Percentiles rank a stretch among this genome's conserved stretches.
Conservation (phyloP, 2,888 invertebrate species). For the Lumbricus terrestris region DNA sequence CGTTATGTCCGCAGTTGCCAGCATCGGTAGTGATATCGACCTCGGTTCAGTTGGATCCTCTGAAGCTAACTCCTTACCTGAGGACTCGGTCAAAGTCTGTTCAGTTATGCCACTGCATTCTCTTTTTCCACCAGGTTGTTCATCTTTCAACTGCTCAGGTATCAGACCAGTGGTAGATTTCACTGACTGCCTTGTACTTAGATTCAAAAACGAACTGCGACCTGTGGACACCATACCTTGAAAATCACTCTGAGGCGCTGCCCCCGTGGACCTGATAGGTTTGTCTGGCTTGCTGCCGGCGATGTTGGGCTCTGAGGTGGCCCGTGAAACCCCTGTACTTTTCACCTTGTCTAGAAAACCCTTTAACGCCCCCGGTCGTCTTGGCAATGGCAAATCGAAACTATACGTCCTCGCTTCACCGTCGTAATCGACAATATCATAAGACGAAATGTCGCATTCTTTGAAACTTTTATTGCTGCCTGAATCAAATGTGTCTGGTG, state of each 20-base stretch:
- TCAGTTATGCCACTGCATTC: not conserved
- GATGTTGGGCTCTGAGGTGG: conserved; percentile 4
- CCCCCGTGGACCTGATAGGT: not conserved
- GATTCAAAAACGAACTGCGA: not conserved
- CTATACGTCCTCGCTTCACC: not conserved
- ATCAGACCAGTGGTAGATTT: not conserved
- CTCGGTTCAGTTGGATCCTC: not conserved
- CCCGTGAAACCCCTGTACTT: not conserved
- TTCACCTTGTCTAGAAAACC: not conserved
- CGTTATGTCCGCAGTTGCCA: not conserved
- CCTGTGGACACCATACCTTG: not conserved
- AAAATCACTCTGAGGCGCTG: not conserved
- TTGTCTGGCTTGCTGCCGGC: not conserved
- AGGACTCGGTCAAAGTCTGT: not conserved
- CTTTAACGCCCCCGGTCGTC: not conserved
- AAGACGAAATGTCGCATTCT: not conserved
- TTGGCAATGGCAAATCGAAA: not conserved
- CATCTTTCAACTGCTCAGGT: not conserved
- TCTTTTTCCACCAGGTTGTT: not conserved
- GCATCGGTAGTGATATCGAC: not conserved
- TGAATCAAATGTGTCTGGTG: not conserved
- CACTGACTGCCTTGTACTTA: not conserved
- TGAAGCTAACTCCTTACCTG: not conserved
- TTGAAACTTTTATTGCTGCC: not conserved
- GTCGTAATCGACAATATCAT: not conserved